Base-by-base conservation (phyloP, 2,888 invertebrate genomes). In the Pammene aurita region DNA sequence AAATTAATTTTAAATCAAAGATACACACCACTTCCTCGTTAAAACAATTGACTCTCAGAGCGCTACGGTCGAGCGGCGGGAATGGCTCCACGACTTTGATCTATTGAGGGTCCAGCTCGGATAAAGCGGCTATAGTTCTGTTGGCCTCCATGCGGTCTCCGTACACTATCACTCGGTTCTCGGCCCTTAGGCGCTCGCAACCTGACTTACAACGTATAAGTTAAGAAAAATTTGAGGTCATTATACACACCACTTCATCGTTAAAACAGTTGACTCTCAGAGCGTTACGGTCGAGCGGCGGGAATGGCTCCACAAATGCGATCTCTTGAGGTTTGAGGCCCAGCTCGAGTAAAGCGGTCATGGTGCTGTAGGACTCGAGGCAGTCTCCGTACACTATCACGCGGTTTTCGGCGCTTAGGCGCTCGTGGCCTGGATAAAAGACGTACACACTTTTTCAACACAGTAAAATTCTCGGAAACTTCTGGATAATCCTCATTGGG, bases 311-410 rank as follows among this genome's bases (percentile, higher is more conserved):
- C 0, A 96, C 93, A 61, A 95, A 92, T 0, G 90, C 86, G 13
- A 96, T 94, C 77, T 89, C 86, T 0, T 86, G 78, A 0, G 94
- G 88, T 0, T 87, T 73, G 0, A 96, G 76, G 0, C 96, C 96
- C 54, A 94, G 84, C 65, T 94, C 93, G 5, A 96, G 78, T 34
- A 97, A 83, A 0, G 94, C 94, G 9, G 94, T 93, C 0, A 96
- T 83, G 75, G 96, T 95, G 67, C 94, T 93, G 77, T 94, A 95
- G 0, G 95, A 94, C 79, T 96, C 94, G 57, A 96, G 77, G 67
- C 93, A 94, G 62, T 94, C 93, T 0, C 97, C 96, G 79, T 96
- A 96, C 0, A 97, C 93, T 0, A 96, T 84, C 38, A 95, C 84
- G 18, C 75, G 86, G 57, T 86, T 87, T 0, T 75, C 68, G 2